A percentile compares a stretch with the other conserved stretches of the same genome.
Conservation (phyloP, 2,797 vertebrate species). For the Myotis daubentonii region DNA sequence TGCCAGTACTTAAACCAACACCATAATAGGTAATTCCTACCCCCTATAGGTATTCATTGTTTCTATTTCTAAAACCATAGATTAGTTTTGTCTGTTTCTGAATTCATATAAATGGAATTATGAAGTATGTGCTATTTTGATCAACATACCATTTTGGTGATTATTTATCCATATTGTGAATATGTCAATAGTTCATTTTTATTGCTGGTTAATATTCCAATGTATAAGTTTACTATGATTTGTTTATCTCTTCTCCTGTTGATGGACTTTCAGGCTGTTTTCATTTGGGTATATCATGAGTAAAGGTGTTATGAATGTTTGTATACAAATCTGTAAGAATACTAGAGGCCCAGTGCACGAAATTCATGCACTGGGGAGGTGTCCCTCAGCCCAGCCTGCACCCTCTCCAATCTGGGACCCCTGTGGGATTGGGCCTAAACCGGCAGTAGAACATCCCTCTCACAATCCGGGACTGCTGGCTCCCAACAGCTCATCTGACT, state of each 20-base stretch:
- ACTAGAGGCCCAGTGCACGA: background rate
- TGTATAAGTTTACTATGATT: background rate
- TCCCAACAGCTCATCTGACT: no score
- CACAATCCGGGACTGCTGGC: no score
- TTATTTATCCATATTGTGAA: background rate
- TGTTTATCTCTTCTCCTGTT: background rate
- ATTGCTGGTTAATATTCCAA: background rate
- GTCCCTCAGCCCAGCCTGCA: no score
- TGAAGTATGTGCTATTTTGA: background rate
- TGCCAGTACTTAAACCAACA: background rate
- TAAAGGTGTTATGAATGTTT: background rate
- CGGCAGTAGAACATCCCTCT: no score
- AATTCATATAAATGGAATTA: conserved; percentile 1
- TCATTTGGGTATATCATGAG: background rate
- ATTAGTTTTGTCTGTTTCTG: background rate
- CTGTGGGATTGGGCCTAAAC: no score
- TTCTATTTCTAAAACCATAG: background rate
- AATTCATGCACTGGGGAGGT: no score
- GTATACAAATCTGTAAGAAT: background rate
- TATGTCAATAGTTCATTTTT: background rate
- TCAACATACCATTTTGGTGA: background rate
- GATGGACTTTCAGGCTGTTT: background rate
- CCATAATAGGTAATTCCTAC: background rate
- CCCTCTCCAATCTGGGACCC: no score
- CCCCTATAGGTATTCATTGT: background rate